These are phyloP conservation scores for Muntiacus muntjak DNA, from an alignment of 2,113 vertebrate genomes.

Conservation along the genomic window DNA sequence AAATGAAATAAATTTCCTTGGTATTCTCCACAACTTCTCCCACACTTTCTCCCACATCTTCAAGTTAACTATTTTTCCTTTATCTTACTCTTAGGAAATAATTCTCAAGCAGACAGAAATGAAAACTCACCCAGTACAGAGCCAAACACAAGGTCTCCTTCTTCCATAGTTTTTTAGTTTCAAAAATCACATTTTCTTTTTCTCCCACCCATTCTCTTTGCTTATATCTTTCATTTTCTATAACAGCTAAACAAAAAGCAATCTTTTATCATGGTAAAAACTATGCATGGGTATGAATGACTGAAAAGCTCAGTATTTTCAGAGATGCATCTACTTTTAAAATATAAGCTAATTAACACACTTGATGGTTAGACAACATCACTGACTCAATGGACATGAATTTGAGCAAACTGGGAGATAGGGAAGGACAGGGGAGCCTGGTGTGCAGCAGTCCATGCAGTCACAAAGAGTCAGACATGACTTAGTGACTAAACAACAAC, in stretches of 20 bases:
- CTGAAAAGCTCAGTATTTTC: neutral
- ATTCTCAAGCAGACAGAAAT: neutral
- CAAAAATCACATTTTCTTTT: neutral
- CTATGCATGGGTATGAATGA: neutral
- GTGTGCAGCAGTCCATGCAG: fast-evolving
- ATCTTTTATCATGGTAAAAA: neutral
- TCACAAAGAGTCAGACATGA: neutral
- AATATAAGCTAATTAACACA: conserved; percentile 11
- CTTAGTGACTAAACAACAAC: neutral
- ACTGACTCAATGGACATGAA: neutral
- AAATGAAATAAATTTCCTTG: neutral
- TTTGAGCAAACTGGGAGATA: neutral
- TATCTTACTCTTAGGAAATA: neutral
- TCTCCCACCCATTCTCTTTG: neutral
- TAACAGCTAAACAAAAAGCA: neutral
- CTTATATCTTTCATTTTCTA: neutral
- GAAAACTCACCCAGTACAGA: neutral
- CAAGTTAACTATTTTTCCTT: neutral
- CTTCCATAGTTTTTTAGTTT: neutral
- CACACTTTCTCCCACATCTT: neutral
- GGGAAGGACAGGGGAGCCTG: neutral
- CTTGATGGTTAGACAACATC: neutral
- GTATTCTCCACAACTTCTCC: neutral
- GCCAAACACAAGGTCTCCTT: neutral
- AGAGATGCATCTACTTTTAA: neutral